Evolutionary conservation across 2,797 vertebrate species (phyloP).

Genomic region (Novumbra hubbsi): DNA sequence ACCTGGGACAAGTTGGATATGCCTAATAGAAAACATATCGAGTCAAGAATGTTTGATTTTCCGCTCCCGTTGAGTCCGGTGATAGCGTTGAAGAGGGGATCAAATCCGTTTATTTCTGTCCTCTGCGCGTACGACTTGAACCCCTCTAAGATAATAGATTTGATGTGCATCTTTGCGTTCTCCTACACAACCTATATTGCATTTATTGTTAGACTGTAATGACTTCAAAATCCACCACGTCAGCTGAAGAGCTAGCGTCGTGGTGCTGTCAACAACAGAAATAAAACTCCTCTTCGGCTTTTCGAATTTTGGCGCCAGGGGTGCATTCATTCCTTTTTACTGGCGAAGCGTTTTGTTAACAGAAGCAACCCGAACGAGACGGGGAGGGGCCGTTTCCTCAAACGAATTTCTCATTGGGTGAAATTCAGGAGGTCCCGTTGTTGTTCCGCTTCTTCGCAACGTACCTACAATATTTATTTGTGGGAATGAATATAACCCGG

Average conservation of each 20-base stretch:
- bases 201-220: neutral
- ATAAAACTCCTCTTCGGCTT: slow-evolving; percentile 12
- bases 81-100: slow-evolving; percentile 94
- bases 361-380: too few relatives aligned
- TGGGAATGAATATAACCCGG: too few relatives aligned
- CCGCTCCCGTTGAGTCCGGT: slow-evolving; percentile 97
- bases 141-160: slow-evolving; percentile 89
- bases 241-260: slow-evolving; percentile 11
- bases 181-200: neutral
- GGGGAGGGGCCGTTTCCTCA: too few relatives aligned
- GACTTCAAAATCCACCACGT: neutral
- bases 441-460: too few relatives aligned
- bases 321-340: neutral
- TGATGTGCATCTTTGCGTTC: slow-evolving; percentile 84
- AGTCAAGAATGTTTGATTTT: slow-evolving; percentile 95
- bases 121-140: slow-evolving; percentile 96
- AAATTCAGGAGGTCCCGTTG: too few relatives aligned
- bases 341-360: too few relatives aligned
- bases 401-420: too few relatives aligned
- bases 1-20: slow-evolving; percentile 90
- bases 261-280: slow-evolving; percentile 31
- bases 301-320: slow-evolving; percentile 79
- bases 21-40: slow-evolving; percentile 94
- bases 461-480: too few relatives aligned
- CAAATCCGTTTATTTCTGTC: slow-evolving; percentile 88